Percentiles rank a stretch among this genome's conserved stretches.
Evolutionary conservation across 2,888 invertebrate genomes (phyloP).

Genomic region (Diarsia brunnea): DNA sequence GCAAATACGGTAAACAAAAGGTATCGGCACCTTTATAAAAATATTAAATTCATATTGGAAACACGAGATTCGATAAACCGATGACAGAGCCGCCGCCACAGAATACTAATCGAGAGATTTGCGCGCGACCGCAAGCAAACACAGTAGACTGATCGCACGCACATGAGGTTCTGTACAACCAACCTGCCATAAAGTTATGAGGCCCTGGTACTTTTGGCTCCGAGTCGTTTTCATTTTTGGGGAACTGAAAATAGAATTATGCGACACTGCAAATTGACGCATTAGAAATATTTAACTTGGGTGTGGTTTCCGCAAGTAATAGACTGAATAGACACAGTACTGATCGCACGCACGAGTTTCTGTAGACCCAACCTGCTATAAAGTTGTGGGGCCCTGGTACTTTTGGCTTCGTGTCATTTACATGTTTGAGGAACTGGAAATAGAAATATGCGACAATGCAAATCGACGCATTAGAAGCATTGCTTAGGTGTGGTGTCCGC

Average conservation of each 20-base stretch:
- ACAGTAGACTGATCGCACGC: slow-evolving; percentile 66
- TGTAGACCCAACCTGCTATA: slow-evolving; percentile 56
- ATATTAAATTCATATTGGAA: slow-evolving; percentile 77
- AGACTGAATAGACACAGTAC: slow-evolving; percentile 60
- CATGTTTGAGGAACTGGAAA: slow-evolving; percentile 23
- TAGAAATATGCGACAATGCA: background rate
- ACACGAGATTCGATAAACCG: slow-evolving; percentile 78
- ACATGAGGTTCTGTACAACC: slow-evolving; percentile 41
- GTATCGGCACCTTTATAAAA: slow-evolving; percentile 68
- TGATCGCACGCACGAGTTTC: slow-evolving; percentile 59
- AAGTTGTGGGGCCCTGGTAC: slow-evolving; percentile 53
- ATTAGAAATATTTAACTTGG: background rate
- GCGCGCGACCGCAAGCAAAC: slow-evolving; percentile 78
- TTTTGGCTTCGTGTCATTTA: slow-evolving; percentile 12
- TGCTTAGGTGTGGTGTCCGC: slow-evolving; percentile 55
- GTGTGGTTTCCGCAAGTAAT: slow-evolving; percentile 64
- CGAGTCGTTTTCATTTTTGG: slow-evolving; percentile 13
- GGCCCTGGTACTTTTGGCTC: slow-evolving; percentile 34
- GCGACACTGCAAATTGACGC: background rate
- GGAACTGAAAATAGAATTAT: slow-evolving; percentile 18
- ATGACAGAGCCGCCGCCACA: slow-evolving; percentile 80
- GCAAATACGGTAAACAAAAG: slow-evolving; percentile 75
- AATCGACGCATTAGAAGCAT: background rate
- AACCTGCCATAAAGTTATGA: slow-evolving; percentile 60
- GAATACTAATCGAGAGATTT: slow-evolving; percentile 85